Evolutionary conservation across 2,113 vertebrate genomes (phyloP), one percentile per base, ranked within the genome.

Genomic region (Callithrix jacchus): DNA sequence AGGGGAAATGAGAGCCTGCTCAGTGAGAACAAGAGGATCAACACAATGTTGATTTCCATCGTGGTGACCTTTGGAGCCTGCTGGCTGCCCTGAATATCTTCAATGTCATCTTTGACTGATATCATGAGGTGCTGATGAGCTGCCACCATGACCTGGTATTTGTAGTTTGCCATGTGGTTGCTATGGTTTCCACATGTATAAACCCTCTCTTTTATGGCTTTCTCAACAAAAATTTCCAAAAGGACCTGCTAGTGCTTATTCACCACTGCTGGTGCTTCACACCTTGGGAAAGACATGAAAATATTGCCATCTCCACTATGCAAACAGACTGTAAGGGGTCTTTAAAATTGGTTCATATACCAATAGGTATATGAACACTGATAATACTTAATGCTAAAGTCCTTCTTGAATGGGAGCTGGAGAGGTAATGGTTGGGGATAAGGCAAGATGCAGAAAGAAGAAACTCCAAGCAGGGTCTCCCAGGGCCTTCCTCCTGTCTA

Each of bases 151-250:
- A 99, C 10, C 94, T 99, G 56, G 90, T 98, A 23, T 99, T 99
- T 97, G 98, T 98, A 52, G 87, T 98, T 32, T 98, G 98, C 89
- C 99, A 99, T 95, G 98, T 99, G 47, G 87, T 98, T 94, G 99
- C 98, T 93, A 99, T 99, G 98, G 93, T 97, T 91, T 98, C 98
- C 5, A 99, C 98, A 0, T 99, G 98, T 77, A 98, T 98, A 97
- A 99, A 99, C 58, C 98, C 98, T 61, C 73, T 99, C 87, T 99
- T 99, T 82, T 98, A 99, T 6, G 98, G 98, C 1, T 99, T 99
- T 94, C 98, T 99, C 77, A 99, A 99, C 97, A 99, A 97, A 97
- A 99, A 98, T 95, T 99, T 99, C 74, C 98, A 99, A 96, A 99
- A 99, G 92, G 98, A 99, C 87, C 96, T 99, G 56, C 14, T 98